Evolutionary conservation across 1,140 invertebrate species (phyloP).

Genomic region (Brachionus rubens): DNA sequence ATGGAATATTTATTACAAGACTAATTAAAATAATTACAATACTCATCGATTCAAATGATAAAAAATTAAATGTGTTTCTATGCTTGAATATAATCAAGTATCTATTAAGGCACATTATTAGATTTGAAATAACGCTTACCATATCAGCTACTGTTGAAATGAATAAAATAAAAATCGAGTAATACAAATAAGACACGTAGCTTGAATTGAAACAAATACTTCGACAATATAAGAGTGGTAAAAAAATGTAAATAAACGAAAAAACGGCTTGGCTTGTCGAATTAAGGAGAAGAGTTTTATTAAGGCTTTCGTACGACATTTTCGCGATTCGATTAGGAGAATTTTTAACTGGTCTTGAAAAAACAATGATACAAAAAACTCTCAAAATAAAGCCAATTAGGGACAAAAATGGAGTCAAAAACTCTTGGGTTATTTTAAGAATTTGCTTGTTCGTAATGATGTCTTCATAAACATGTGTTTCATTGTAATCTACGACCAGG

Average conservation of each 20-base stretch:
- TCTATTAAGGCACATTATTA: not conserved
- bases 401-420: not conserved
- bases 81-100: constrained; percentile 22
- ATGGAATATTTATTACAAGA: not conserved
- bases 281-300: constrained; percentile 7
- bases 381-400: not conserved
- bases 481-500: no score
- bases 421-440: constrained; percentile 1
- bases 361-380: not conserved
- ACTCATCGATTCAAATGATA: not conserved
- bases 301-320: not conserved
- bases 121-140: constrained; percentile 11
- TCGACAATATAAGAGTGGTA: not conserved
- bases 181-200: constrained; percentile 10
- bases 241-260: constrained; percentile 9
- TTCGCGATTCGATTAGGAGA: not conserved
- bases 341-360: not conserved
- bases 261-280: not conserved
- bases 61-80: not conserved
- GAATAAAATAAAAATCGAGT: not conserved
- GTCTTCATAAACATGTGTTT: not conserved
- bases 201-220: not conserved
- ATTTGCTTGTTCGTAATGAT: not conserved
- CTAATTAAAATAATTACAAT: not conserved
- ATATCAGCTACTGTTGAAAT: not conserved